Base-by-base conservation (phyloP, 2,113 vertebrate genomes). In the Atrichornis clamosus region DNA sequence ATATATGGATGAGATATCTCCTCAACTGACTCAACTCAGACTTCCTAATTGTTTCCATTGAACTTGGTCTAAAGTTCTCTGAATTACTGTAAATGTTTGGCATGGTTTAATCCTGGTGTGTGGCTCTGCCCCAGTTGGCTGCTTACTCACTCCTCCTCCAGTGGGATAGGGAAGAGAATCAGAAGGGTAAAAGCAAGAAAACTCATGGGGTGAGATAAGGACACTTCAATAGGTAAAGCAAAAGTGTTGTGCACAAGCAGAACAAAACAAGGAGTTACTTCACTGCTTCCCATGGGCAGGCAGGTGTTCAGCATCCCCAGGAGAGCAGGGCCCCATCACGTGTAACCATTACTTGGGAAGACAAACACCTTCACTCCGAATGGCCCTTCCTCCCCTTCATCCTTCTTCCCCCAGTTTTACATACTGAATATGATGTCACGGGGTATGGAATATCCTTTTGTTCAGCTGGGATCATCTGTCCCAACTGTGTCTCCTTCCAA, bases 341-440 rank as follows among this genome's bases (percentile, higher is more conserved):
- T 2, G 1, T 41, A 37, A 30, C 1, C 0, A 1, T n/a, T 55
- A 11, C 35, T 17, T 42, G 11, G 26, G 35, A 46, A 77, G 47
- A 46, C 26, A 77, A 73, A 41, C 0, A 0, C 6, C 10, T 6
- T 49, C 27, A 9, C 7, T 59, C 55, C 0, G 0, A 11, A 44
- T 2, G 2, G n/a, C 10, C 7, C 15, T 47, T 13, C 27, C 37
- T 55, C 27, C 6, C 17, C 26, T 58, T 50, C 32, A 28, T 82
- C 13, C 27, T n/a, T 55, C 23, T 67, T 21, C 9, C 13, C 6
- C 2, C 14, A 27, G 33, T 46, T 42, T n/a, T 30, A 32, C 28
- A 1, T 39, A 10, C 27, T 52, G 39, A 37, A 8, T 15, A 28
- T 24, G 11, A 19, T 9, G 0, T 19, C 15, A 9, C 17, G 3